Evolutionary conservation across 2,888 invertebrate genomes (phyloP), one percentile per base, ranked within the genome.

Genomic region (Serripes groenlandicus): DNA sequence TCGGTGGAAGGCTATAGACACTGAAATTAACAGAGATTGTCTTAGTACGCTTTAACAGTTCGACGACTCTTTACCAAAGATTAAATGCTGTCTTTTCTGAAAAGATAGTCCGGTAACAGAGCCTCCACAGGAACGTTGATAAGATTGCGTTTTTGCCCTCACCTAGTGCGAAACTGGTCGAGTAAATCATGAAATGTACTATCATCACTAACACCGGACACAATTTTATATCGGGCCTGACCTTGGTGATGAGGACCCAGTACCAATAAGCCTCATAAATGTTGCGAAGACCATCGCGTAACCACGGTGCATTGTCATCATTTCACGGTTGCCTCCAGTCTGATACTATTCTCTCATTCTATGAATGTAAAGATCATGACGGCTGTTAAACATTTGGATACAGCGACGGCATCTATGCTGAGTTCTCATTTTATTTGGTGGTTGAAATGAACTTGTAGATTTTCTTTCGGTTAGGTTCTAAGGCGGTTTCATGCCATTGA

Each of bases 211-310:
- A 49, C 0, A 81, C 81, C 0, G 83, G 88, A 21, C 78, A 56
- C 86, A 81, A 88, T 60, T 85, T 83, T 15, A 81, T 83, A 35
- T 86, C 62, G 15, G 83, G 73, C 21, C 86, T 56, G 78, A 7
- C 78, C 78, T 54, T 18, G 56, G 9, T 56, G 64, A 34, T 72
- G 64, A 30, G 3, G n/a, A 28, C 66, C 78, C 30, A 78, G 30
- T n/a, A 72, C 72, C 9, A 72, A 28, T 18, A 68, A 37, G 73
- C 78, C 49, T 78, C 66, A 42, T 72, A 72, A 3, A 78, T 68
- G 3, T 62, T 30, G 30, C 72, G 62, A 23, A 78, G 28, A 28
- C 52, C 64, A n/a, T n/a, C n/a, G n/a, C n/a, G n/a, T n/a, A n/a
- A n/a, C 70, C 64, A 64, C 35, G 66, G 64, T 21, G 69, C 70